These are phyloP conservation scores for Chamaetylas fuelleborni DNA, from an alignment of 2,113 vertebrate genomes.

Conservation along the genomic window DNA sequence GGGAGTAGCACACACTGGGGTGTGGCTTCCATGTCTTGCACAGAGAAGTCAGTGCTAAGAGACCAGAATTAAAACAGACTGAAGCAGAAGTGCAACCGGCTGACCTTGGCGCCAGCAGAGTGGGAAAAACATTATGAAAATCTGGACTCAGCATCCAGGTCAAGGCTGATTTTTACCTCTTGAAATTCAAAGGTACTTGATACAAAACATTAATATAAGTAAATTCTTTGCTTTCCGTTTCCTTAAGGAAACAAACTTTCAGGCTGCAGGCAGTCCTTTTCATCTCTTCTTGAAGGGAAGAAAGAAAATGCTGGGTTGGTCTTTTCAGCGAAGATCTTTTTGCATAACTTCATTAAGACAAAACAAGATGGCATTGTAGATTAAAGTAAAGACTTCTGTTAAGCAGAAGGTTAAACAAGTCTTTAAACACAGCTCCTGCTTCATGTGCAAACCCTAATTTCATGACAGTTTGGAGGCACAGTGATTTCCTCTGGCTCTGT, in stretches of 20 bases:
- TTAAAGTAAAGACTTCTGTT: background rate
- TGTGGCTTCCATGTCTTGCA: constrained; percentile 39
- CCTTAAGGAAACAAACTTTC: constrained; percentile 44
- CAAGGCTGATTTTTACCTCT: background rate
- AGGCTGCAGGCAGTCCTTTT: constrained; percentile 33
- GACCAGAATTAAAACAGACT: constrained; percentile 29
- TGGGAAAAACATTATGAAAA: background rate
- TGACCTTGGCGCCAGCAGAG: background rate
- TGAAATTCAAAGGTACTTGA: constrained; percentile 7
- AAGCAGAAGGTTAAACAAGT: background rate
- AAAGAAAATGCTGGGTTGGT: background rate
- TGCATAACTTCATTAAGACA: background rate
- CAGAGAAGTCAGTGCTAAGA: background rate
- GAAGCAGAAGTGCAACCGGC: background rate
- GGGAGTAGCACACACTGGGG: constrained; percentile 32
- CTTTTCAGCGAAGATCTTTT: background rate
- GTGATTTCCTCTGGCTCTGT: background rate
- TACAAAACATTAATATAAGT: background rate
- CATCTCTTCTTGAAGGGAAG: constrained; percentile 15
- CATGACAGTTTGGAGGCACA: background rate
- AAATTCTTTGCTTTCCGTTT: background rate
- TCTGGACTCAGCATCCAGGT: background rate
- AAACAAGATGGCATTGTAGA: constrained; percentile 15
- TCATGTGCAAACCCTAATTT: background rate
- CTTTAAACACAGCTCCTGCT: background rate